Evolutionary conservation across 2,113 vertebrate genomes (phyloP).

Genomic region (Budorcas taxicolor): DNA sequence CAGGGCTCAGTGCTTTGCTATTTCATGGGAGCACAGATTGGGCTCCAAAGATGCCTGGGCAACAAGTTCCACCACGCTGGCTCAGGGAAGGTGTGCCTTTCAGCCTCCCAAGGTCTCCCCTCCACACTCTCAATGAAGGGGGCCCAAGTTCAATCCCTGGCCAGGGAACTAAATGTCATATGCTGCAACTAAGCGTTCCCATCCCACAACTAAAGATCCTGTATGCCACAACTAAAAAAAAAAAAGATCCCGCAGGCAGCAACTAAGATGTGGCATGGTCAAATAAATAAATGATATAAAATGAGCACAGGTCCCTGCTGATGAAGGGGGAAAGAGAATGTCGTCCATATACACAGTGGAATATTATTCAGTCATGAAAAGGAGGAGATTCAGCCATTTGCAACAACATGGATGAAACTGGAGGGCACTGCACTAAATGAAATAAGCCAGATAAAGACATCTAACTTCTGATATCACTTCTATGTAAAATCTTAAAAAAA

Average conservation of each 20-base stretch:
- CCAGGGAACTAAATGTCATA: neutral
- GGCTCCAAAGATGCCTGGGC: neutral
- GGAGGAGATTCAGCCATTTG: neutral
- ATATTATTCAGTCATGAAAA: rapidly evolving
- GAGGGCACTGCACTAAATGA: rapidly evolving
- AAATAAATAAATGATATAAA: neutral
- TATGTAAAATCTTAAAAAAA: neutral
- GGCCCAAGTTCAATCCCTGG: neutral
- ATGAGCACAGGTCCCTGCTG: rapidly evolving
- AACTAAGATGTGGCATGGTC: neutral
- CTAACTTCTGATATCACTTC: neutral
- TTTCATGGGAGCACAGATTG: neutral
- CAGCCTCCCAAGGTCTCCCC: rapidly evolving
- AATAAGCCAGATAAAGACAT: neutral
- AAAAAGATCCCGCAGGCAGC: rapidly evolving
- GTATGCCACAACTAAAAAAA: neutral
- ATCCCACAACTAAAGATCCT: neutral
- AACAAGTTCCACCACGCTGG: rapidly evolving
- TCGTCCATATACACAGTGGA: rapidly evolving
- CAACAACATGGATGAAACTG: rapidly evolving
- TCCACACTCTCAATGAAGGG: neutral
- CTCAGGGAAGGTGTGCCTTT: neutral
- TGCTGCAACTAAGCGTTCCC: neutral
- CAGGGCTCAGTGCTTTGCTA: rapidly evolving
- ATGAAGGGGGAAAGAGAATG: neutral